phyloP scores from a whole-genome alignment of 2,888 invertebrate species.

The Ceratothoa steindachneri region DNA sequence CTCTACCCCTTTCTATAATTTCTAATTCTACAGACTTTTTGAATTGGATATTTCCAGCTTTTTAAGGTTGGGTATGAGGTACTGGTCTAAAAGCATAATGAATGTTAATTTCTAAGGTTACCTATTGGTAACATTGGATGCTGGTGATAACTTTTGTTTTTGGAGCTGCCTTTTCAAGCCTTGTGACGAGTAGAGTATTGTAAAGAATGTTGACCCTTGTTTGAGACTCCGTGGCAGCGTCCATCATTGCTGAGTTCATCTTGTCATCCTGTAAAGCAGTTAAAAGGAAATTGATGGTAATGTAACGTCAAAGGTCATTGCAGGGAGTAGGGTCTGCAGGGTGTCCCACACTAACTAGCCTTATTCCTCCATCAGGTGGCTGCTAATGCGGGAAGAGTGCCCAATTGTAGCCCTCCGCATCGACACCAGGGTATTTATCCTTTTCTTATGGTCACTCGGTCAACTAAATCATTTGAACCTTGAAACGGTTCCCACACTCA shows the following conservation, averaged over 20 bases:
- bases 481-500: neutral
- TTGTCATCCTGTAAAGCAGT: neutral
- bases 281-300: slow-evolving; percentile 26
- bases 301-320: slow-evolving; percentile 27
- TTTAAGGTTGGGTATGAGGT: neutral
- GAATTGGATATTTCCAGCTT: no score
- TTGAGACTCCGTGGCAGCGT: slow-evolving; percentile 2
- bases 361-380: slow-evolving; percentile 47
- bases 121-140: neutral
- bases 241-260: slow-evolving; percentile 8
- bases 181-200: slow-evolving; percentile 9
- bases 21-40: no score
- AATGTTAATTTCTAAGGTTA: no score
- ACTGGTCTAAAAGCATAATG: neutral
- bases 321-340: slow-evolving; percentile 15
- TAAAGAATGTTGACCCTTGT: neutral
- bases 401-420: slow-evolving; percentile 43
- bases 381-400: slow-evolving; percentile 47
- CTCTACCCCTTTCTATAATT: no score
- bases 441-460: slow-evolving; percentile 25
- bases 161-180: slow-evolving; percentile 13
- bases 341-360: slow-evolving; percentile 29
- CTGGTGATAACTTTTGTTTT: slow-evolving; percentile 2
- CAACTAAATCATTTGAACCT: slow-evolving; percentile 7
- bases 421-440: slow-evolving; percentile 48